Base-by-base conservation (phyloP, 2,797 vertebrate genomes). In the Enteromius anoplus region DNA sequence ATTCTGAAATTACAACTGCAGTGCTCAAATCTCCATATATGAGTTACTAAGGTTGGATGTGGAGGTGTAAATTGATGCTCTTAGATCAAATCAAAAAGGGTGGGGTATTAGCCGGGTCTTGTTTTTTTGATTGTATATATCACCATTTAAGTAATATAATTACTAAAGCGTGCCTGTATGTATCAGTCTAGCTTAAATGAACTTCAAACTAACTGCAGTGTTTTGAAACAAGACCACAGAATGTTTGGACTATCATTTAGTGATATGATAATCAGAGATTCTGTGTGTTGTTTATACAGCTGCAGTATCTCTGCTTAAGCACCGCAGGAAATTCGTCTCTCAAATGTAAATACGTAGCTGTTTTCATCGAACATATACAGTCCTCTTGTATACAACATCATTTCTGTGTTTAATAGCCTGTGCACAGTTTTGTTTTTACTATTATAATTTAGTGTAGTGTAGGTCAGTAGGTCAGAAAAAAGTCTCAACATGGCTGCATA, bases 241-340 rank as follows among this genome's bases (percentile, higher is more conserved):
- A n/a, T 21, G 37, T 32, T 70, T 55, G 21, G 40, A 34, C 62
- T 37, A 15, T 68, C 12, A 34, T 79, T 53, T 77, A 77, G 49
- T 11, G 23, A 15, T 76, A 23, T 72, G 53, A 82, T 47, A 45
- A 9, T 73, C 7, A 73, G 75, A 78, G 78, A 85, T 19, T 19
- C 15, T 15, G 51, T 62, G 81, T 83, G 84, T 85, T 85, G 84
- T 85, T 85, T 87, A 78, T 85, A 84, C 75, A 85, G 84, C 81
- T 84, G 71, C 82, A 47, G 51, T 79, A 70, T 87, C 84, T 65
- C 49, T 14, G 45, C 64, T 69, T 76, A 71, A 69, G 40, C 47
- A 3, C 47, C 49, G 40, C 49, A 37, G 78, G 53, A 75, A 53
- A 29, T 73, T 4, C 68, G 15, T 49, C 29, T 60, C 83, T 70